Conservation (phyloP, 2,797 vertebrate species). For the Spinus pinus region DNA sequence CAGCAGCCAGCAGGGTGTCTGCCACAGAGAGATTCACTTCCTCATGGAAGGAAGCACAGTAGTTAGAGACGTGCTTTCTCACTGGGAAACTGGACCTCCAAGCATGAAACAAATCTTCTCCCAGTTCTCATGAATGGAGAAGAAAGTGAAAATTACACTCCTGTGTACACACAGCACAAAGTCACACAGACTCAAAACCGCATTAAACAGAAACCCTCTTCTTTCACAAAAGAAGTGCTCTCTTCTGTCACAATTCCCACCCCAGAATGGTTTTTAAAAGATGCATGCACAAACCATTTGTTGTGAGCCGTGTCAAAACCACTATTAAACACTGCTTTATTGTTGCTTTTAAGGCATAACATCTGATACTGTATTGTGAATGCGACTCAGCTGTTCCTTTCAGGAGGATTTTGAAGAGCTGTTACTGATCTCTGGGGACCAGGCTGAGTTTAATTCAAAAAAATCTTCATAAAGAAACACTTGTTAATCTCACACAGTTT, state of each 20-base stretch:
- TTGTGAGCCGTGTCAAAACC: background rate
- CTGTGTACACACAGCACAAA: background rate
- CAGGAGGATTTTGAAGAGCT: background rate
- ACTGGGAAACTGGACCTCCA: background rate
- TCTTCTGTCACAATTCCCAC: background rate
- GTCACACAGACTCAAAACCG: accelerated
- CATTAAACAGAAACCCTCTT: background rate
- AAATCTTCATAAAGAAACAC: background rate
- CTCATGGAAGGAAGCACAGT: background rate
- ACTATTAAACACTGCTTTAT: background rate
- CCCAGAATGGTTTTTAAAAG: background rate
- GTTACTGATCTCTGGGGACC: background rate
- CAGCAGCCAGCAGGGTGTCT: accelerated
- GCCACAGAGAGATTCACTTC: background rate
- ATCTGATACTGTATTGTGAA: background rate
- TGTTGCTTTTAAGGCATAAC: background rate
- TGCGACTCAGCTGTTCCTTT: background rate
- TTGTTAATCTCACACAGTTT: background rate
- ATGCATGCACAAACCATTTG: background rate
- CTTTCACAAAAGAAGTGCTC: background rate
- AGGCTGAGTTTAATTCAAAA: background rate
- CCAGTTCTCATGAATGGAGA: background rate
- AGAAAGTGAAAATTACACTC: background rate
- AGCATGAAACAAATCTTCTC: background rate
- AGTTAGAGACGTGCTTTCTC: background rate